Evolutionary conservation across 2,888 invertebrate species (phyloP), one percentile per base, ranked within the genome.

Genomic region (Agrotis exclamationis): DNA sequence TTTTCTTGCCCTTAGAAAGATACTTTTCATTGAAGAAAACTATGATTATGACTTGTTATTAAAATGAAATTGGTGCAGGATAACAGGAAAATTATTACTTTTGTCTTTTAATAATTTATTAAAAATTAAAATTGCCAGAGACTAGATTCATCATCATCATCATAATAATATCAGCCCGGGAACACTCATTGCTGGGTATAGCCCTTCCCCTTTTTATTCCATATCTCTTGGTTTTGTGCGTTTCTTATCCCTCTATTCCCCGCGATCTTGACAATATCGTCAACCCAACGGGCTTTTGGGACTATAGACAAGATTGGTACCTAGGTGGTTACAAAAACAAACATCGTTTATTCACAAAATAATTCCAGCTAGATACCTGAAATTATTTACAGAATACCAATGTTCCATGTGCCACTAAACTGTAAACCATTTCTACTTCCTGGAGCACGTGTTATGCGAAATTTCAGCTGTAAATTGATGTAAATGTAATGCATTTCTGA

Each of bases 381-480:
- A 63, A 24, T 24, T 22, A 24, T 48, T 64, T 11, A 39, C 45
- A 51, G 14, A 66, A 48, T 60, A 18, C 24, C 24, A 48, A 44
- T 58, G 20, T 44, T 28, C 28, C 6, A 47, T 73, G 14, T 64
- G 11, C 48, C 74, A 60, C 74, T 70, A 62, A 67, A 74, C 63
- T 48, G 33, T 33, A 56, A 50, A 69, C 70, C 50, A 75, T 84
- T 81, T 57, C 39, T 28, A 85, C 86, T 86, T 85, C 85, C 84
- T 83, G 71, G 82, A 84, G 81, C 85, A 82, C 80, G 78, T 82
- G 70, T 82, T 77, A 82, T 83, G 81, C 74, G 74, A 83, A 86
- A 77, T 83, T 79, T 71, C 70, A 85, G 63, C 82, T 85, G 83
- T 86, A 85, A 81, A 76, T 76, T 73, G 66, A 80, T 73, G 74